Evolutionary conservation across 2,113 vertebrate genomes (phyloP), one percentile per base, ranked within the genome.

Genomic region (Chaetorhynchus papuensis): DNA sequence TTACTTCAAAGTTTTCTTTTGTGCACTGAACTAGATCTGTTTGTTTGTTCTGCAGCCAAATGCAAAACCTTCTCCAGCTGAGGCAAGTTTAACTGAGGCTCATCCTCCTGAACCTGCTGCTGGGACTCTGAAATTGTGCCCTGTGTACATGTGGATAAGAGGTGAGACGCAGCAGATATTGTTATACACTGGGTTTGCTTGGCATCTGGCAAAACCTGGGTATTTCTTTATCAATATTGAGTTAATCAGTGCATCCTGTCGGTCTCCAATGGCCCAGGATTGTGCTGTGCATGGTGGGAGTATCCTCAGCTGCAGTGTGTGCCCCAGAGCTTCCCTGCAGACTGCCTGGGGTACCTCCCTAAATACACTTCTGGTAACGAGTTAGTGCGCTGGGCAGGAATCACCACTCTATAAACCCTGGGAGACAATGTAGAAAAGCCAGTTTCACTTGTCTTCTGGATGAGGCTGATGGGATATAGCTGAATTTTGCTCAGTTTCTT

Each of bases 31-130:
- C 56, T 54, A 15, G 27, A 54, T 91, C 42, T 81, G 60, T 91
- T 95, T 91, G 91, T 94, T 94, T 97, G 88, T 94, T 96, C 89
- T 87, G 52, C 89, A 89, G 94, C 95, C 96, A 96, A 95, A 92
- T 91, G 89, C 83, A 95, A 95, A 95, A 75, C 69, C 41, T 87
- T 19, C 86, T 89, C 69, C 89, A 70, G 79, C 68, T 63, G 56
- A 66, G 91, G 74, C 6, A 26, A 81, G 56, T 81, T 74, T 69
- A 47, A 16, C 33, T 26, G 52, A 87, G 72, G 71, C 87, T 87
- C 47, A 47, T 91, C 44, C 56, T 54, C 31, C 63, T 47, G 59
- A 69, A 66, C 12, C 52, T 77, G 83, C 63, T 8, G 8, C 65
- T 39, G 71, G 81, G 68, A 39, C 69, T 74, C 56, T 61, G 64